Base-by-base conservation (phyloP, 2,113 vertebrate species). In the Antigone vipio region DNA sequence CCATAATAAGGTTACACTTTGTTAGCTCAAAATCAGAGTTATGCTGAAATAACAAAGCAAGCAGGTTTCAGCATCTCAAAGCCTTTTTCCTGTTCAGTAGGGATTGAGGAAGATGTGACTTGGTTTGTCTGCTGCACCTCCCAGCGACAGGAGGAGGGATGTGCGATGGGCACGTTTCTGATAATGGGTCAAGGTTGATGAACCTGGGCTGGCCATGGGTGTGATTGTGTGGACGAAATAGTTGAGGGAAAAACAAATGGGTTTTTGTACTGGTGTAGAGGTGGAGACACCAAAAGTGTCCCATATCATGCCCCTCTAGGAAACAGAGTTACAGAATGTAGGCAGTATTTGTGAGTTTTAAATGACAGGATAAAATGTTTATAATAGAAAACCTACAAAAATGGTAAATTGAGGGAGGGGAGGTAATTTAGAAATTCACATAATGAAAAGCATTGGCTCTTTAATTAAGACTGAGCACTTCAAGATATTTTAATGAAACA, bases 181-280 rank as follows among this genome's bases (percentile, higher is more conserved):
- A 4, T 16, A 14, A 13, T 0, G 2, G 45, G 12, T 58, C 32
- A 17, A 58, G 40, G 50, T 24, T 24, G 38, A 30, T 79, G 50
- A 38, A 27, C 56, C 23, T 42, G 67, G 14, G 5, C 40, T 68
- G 62, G 29, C 19, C 7, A 1, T 34, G 50, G 55, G 4, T 42
- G 24, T 0, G 1, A 27, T 3, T 63, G 19, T 0, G 0, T 10
- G n/a, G n/a, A 19, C 0, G 0, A 32, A 63, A 56, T 0, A 0
- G 4, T 10, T 44, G n/a, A 32, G 19, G 64, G 52, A 16, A 52
- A 75, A 82, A 56, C 5, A 56, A 42, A 23, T 4, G 9, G 4
- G 5, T 1, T 21, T 78, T 64, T 59, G 9, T 85, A 26, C 30
- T 13, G 14, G 32, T 9, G 18, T 18, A 6, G 52, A 19, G 30